Conservation (phyloP, 2,797 vertebrate genomes). For the Sus cebifrons region DNA sequence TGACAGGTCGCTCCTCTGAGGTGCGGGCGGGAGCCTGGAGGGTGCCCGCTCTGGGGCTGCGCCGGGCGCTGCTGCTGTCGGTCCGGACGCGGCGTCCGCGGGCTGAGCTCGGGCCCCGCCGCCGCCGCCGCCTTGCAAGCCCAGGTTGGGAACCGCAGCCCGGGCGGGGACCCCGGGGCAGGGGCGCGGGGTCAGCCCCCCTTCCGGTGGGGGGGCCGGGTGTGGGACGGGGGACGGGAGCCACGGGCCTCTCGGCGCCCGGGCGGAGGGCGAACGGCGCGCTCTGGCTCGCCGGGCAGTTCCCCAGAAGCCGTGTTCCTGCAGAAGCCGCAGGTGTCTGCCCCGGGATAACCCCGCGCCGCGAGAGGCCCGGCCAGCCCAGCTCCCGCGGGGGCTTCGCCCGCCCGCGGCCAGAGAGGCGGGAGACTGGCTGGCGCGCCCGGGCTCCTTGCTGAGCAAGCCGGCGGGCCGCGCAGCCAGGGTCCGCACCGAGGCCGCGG, state of each 20-base stretch:
- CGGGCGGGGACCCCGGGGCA: background rate
- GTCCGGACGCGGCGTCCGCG: background rate
- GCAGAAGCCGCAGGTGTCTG: slow-evolving; percentile 68
- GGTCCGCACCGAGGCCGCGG: background rate
- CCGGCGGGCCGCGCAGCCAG: background rate
- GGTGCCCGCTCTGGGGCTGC: background rate
- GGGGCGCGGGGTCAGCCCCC: background rate
- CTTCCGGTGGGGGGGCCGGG: background rate
- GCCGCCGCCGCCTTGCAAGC: background rate
- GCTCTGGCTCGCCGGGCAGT: background rate
- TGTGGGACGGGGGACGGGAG: background rate
- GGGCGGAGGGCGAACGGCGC: background rate
- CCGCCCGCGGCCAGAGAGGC: background rate
- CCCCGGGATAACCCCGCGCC: background rate
- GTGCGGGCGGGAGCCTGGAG: background rate
- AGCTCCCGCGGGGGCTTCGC: background rate
- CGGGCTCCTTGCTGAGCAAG: background rate
- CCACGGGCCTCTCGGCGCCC: background rate
- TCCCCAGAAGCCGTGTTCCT: background rate
- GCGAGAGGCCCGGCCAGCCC: background rate
- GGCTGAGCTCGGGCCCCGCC: background rate
- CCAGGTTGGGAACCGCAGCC: slow-evolving; percentile 13
- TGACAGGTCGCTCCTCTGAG: slow-evolving; percentile 21
- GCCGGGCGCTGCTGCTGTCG: background rate
- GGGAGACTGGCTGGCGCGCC: background rate